Evolutionary conservation across 2,888 invertebrate genomes (phyloP).

Genomic region (Colletes collaris): DNA sequence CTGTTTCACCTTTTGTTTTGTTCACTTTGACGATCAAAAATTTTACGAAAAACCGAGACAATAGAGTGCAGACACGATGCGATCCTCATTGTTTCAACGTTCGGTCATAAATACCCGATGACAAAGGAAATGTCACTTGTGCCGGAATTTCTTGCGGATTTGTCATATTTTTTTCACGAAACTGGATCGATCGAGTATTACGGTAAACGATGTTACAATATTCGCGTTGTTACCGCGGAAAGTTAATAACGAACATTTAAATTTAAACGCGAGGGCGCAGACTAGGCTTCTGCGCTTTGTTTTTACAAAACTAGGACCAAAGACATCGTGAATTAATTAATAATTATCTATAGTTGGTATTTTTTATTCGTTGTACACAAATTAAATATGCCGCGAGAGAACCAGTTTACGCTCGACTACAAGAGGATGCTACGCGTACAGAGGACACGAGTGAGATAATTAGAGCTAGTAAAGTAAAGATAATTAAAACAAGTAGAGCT

Average conservation of each 20-base stretch:
- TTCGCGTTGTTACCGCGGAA: constrained; percentile 1
- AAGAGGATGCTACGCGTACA: constrained; percentile 9
- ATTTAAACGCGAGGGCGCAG: constrained; percentile 1
- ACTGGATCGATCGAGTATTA: not conserved
- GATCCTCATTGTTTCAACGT: constrained; percentile 21
- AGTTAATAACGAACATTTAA: constrained; percentile 1
- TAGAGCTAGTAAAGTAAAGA: constrained; percentile 19
- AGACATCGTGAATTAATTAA: too few relatives aligned
- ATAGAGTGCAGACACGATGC: constrained; percentile 5
- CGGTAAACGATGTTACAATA: not conserved
- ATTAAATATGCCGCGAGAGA: constrained; percentile 41
- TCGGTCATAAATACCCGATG: constrained; percentile 17
- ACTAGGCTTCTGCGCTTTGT: constrained; percentile 25
- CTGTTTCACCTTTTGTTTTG: constrained; percentile 2
- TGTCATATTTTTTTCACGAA: not conserved
- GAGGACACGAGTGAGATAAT: constrained; percentile 51
- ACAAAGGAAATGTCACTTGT: constrained; percentile 25
- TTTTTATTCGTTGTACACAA: constrained; percentile 15
- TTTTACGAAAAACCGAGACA: constrained; percentile 6
- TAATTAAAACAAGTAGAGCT: constrained; percentile 43
- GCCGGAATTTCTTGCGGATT: constrained; percentile 15
- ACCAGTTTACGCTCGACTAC: constrained; percentile 21
- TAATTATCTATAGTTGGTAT: too few relatives aligned
- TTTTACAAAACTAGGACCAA: too few relatives aligned
- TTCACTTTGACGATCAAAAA: not conserved